Percentiles rank a stretch among this genome's conserved stretches.
phyloP scores from a whole-genome alignment of 2,797 vertebrate genomes.

The Chromis chromis region DNA sequence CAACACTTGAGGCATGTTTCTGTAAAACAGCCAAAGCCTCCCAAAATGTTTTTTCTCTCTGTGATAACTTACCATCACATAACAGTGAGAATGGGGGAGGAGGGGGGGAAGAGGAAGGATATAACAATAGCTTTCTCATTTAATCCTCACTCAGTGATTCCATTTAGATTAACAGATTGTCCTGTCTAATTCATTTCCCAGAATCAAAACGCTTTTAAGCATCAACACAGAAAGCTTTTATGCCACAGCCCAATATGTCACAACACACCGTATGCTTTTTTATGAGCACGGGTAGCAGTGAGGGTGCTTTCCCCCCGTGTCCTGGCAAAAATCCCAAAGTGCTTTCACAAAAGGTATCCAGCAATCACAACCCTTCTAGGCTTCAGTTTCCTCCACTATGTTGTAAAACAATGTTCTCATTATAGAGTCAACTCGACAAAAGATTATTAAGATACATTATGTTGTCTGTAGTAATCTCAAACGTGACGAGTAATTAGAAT shows the following conservation, averaged over 20 bases:
- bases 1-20: background rate
- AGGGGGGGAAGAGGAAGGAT: background rate
- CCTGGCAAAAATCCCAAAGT: slow-evolving; percentile 63
- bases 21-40: background rate
- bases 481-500: background rate
- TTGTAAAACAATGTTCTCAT: slow-evolving; percentile 36
- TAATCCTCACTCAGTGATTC: slow-evolving; percentile 59
- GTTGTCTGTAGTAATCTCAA: background rate
- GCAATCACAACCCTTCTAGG: slow-evolving; percentile 35
- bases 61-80: slow-evolving; percentile 9
- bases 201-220: slow-evolving; percentile 62
- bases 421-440: slow-evolving; percentile 17
- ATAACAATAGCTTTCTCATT: slow-evolving; percentile 50
- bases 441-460: slow-evolving; percentile 3
- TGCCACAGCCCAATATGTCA: slow-evolving; percentile 38
- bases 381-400: slow-evolving; percentile 12
- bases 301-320: slow-evolving; percentile 50
- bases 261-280: slow-evolving; percentile 56
- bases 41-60: background rate
- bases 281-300: slow-evolving; percentile 41
- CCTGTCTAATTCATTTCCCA: slow-evolving; percentile 61
- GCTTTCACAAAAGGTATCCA: slow-evolving; percentile 61
- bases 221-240: slow-evolving; percentile 70
- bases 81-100: slow-evolving; percentile 1
- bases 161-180: slow-evolving; percentile 75